A percentile compares a stretch with the other conserved stretches of the same genome.
phyloP scores from a whole-genome alignment of 2,797 vertebrate species.

The Gambusia yucatana region DNA sequence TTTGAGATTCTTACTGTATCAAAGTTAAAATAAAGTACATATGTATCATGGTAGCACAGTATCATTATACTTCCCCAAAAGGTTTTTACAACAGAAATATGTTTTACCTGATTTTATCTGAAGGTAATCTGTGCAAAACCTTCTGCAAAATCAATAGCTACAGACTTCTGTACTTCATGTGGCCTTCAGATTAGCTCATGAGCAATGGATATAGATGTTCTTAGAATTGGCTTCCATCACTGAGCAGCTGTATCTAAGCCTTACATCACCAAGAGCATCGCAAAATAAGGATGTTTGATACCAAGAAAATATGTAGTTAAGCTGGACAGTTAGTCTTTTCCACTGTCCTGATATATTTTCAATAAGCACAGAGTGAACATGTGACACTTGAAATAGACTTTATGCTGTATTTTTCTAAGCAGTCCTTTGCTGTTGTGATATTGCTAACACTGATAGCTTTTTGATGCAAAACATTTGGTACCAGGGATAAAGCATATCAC shows the following conservation, averaged over 20 bases:
- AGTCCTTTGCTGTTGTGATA: neutral
- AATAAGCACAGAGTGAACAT: neutral
- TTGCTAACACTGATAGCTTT: neutral
- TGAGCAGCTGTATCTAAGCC: neutral
- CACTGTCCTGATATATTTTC: neutral
- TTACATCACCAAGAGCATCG: neutral
- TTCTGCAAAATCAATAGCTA: neutral
- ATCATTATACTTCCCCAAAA: neutral
- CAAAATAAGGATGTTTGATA: neutral
- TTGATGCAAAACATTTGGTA: neutral
- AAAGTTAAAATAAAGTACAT: neutral
- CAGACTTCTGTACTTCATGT: neutral
- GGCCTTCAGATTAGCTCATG: neutral
- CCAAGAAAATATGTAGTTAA: neutral
- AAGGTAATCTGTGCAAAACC: neutral
- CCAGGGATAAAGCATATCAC: neutral
- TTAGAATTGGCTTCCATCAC: neutral
- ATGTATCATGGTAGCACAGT: neutral
- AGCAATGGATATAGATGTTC: neutral
- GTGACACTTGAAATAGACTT: neutral
- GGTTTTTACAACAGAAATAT: neutral
- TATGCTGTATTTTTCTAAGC: neutral
- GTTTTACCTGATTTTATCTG: neutral
- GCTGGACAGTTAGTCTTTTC: neutral
- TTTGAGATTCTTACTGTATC: neutral